Evolutionary conservation across 2,113 vertebrate species (phyloP).

Genomic region (Terrapene triunguis): DNA sequence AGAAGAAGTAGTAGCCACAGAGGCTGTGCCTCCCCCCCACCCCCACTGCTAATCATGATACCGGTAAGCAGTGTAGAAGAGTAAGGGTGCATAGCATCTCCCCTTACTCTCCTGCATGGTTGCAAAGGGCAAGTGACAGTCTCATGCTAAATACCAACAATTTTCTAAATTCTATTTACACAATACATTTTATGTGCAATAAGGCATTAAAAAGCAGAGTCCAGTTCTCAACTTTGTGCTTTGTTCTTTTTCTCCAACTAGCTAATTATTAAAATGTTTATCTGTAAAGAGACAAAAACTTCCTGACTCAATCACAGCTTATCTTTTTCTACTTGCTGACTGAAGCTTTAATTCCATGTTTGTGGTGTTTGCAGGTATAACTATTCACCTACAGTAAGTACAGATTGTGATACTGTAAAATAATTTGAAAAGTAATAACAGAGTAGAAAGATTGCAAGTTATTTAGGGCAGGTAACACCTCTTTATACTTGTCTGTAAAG

Average conservation of each 20-base stretch:
- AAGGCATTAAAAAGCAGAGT: slow-evolving; percentile 2
- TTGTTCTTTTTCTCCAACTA: slow-evolving; percentile 28
- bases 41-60: background rate
- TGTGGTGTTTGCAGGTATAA: slow-evolving; percentile 25
- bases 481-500: background rate
- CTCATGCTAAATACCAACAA: background rate
- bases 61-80: no score
- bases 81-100: fast-evolving
- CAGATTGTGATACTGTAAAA: background rate
- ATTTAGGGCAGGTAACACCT: background rate
- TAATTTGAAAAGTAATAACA: slow-evolving; percentile 27
- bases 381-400: background rate
- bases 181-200: background rate
- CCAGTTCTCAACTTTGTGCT: background rate
- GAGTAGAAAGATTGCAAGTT: background rate
- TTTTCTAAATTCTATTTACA: background rate
- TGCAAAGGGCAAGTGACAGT: background rate
- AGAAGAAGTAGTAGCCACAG: background rate
- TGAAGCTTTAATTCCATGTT: slow-evolving; percentile 48
- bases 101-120: background rate
- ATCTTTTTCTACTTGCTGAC: slow-evolving; percentile 29
- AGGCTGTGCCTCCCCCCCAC: background rate
- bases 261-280: slow-evolving; percentile 39
- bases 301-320: slow-evolving; percentile 23
- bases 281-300: slow-evolving; percentile 23